Conservation (phyloP, 2,797 vertebrate species). For the Clarias platycephalus region DNA sequence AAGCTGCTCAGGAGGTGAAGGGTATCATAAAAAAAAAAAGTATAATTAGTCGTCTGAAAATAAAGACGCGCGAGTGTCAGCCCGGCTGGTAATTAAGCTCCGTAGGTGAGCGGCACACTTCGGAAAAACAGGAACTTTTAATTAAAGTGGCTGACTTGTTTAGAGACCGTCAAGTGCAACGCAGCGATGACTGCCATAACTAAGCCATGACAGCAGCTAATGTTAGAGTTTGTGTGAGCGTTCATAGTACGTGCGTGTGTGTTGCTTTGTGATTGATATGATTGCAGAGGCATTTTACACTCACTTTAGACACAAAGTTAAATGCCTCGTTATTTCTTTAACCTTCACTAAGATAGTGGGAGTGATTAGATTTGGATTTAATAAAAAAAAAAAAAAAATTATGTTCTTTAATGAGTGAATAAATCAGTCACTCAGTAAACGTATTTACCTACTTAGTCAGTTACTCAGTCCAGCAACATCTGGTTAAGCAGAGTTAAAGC, state of each 20-base stretch:
- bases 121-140: constrained; percentile 70
- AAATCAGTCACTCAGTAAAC: background rate
- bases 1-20: constrained; percentile 51
- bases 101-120: constrained; percentile 69
- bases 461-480: background rate
- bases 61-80: constrained; percentile 72
- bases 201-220: constrained; percentile 56
- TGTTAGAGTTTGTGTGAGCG: constrained; percentile 37
- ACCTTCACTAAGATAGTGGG: background rate
- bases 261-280: background rate
- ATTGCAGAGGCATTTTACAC: background rate
- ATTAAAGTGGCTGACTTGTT: constrained; percentile 70
- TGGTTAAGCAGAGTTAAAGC: background rate
- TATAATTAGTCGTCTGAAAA: constrained; percentile 76
- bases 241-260: background rate
- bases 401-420: background rate
- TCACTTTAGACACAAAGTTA: background rate
- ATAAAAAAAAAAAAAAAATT: background rate
- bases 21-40: constrained; percentile 59
- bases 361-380: background rate
- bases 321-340: background rate
- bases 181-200: constrained; percentile 55
- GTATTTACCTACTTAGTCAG: background rate
- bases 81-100: constrained; percentile 73
- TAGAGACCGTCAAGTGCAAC: constrained; percentile 53